These are phyloP conservation scores for Sorex araneus DNA, from an alignment of 2,113 vertebrate species.

Conservation along the genomic window DNA sequence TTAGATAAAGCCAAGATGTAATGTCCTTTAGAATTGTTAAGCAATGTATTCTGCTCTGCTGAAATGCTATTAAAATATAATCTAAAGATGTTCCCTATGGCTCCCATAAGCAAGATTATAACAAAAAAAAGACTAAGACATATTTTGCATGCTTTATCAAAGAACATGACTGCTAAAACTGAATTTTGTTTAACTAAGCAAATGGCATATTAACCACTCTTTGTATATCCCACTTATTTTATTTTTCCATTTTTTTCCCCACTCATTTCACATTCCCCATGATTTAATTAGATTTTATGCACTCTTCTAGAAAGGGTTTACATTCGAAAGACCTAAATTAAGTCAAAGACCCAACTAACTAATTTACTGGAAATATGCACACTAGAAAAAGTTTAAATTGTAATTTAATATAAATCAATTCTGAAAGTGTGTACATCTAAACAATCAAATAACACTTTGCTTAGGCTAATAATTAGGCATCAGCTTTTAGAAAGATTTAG, in stretches of 20 bases:
- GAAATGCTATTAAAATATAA: constrained; percentile 44
- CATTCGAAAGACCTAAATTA: constrained; percentile 68
- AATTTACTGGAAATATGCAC: constrained; percentile 70
- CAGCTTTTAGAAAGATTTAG: constrained; percentile 16
- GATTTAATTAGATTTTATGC: constrained; percentile 66
- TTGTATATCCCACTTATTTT: constrained; percentile 54
- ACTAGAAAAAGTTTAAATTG: constrained; percentile 59
- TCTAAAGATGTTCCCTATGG: constrained; percentile 45
- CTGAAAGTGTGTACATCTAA: constrained; percentile 66
- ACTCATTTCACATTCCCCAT: constrained; percentile 44
- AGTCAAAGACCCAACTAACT: constrained; percentile 63
- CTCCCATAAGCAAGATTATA: constrained; percentile 26
- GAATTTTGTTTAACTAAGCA: constrained; percentile 62
- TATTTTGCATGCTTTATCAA: constrained; percentile 47
- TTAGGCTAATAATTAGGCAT: constrained; percentile 8
- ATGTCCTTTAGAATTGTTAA: constrained; percentile 55
- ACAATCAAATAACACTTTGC: constrained; percentile 54
- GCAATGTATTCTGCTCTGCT: constrained; percentile 35
- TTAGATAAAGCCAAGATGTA: constrained; percentile 67
- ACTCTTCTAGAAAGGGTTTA: constrained; percentile 66
- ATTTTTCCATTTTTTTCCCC: not conserved
- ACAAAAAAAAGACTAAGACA: constrained; percentile 41
- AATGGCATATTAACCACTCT: not conserved
- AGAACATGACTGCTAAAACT: constrained; percentile 31
- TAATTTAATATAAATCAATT: constrained; percentile 70